A percentile compares a stretch with the other conserved stretches of the same genome.
phyloP scores from a whole-genome alignment of 1,140 invertebrate species.

The Lycorma delicatula region DNA sequence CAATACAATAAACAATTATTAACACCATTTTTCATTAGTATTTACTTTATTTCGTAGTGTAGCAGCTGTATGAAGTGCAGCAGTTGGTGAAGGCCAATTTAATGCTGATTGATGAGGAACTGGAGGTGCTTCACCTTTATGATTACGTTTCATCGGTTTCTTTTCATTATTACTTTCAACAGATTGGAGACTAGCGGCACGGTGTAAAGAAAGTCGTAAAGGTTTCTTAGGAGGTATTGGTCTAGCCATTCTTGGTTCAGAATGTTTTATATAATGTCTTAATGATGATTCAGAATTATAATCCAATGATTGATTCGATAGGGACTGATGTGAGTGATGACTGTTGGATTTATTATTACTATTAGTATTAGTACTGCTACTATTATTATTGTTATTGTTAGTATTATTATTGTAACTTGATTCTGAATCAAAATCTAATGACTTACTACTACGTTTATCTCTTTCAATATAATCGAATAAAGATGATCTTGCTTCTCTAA shows the following conservation, averaged over 20 bases:
- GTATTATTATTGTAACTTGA: slow-evolving; percentile 41
- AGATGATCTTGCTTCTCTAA: slow-evolving; percentile 33
- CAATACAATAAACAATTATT: no score
- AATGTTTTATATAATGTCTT: slow-evolving; percentile 41
- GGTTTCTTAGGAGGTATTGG: slow-evolving; percentile 79
- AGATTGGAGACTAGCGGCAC: slow-evolving; percentile 70
- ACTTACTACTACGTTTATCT: slow-evolving; percentile 52
- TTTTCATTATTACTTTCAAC: slow-evolving; percentile 43
- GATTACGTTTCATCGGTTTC: slow-evolving; percentile 45
- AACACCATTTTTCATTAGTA: slow-evolving; percentile 40
- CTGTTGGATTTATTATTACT: no score
- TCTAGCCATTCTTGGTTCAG: slow-evolving; percentile 31
- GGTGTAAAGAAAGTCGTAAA: slow-evolving; percentile 65
- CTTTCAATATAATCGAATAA: slow-evolving; percentile 27
- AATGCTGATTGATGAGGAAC: slow-evolving; percentile 13
- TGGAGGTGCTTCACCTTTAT: slow-evolving; percentile 44
- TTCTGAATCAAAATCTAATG: slow-evolving; percentile 56
- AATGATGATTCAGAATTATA: slow-evolving; percentile 28
- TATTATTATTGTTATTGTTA: no score
- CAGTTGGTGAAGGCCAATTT: slow-evolving; percentile 5
- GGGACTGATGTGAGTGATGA: slow-evolving; percentile 14
- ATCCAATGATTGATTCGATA: slow-evolving; percentile 19
- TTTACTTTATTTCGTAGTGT: slow-evolving; percentile 32
- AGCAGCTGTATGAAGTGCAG: slow-evolving; percentile 2
- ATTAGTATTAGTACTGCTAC: no score